phyloP scores from a whole-genome alignment of 2,797 vertebrate species.

The Paramormyrops hopkinsi region DNA sequence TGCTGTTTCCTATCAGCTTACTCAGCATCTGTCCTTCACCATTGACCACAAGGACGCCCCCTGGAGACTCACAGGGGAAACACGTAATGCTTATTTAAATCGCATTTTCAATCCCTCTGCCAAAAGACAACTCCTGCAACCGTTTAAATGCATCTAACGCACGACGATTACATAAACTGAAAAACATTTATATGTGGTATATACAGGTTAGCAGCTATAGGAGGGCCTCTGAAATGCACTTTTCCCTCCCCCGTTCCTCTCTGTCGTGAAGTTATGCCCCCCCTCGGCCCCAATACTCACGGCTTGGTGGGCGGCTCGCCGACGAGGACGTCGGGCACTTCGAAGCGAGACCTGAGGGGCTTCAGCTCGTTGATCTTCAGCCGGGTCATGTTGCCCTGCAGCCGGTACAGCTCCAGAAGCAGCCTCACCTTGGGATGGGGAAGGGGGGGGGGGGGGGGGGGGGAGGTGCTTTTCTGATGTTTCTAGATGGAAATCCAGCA shows the following conservation, averaged over 20 bases:
- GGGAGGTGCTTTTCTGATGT: neutral
- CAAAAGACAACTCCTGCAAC: neutral
- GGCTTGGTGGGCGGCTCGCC: slow-evolving; percentile 64
- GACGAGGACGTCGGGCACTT: slow-evolving; percentile 78
- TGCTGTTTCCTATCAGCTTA: neutral
- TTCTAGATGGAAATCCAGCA: neutral
- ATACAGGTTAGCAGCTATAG: neutral
- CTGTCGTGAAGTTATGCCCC: too few relatives aligned
- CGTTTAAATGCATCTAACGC: neutral
- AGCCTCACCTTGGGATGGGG: slow-evolving; percentile 61
- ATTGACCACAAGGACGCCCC: neutral
- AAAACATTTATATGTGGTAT: neutral
- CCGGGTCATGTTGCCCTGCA: slow-evolving; percentile 76
- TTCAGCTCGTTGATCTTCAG: slow-evolving; percentile 79
- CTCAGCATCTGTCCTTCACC: neutral
- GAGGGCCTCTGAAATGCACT: neutral
- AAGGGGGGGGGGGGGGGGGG: neutral
- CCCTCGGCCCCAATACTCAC: slow-evolving; percentile 48
- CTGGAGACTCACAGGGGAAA: neutral
- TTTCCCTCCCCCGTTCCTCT: neutral
- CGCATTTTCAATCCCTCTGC: neutral
- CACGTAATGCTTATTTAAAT: neutral
- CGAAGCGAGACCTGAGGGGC: slow-evolving; percentile 70
- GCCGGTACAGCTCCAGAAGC: slow-evolving; percentile 76
- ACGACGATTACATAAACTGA: neutral